Base-by-base conservation (phyloP, 1,140 invertebrate species). In the Argopecten irradians region DNA sequence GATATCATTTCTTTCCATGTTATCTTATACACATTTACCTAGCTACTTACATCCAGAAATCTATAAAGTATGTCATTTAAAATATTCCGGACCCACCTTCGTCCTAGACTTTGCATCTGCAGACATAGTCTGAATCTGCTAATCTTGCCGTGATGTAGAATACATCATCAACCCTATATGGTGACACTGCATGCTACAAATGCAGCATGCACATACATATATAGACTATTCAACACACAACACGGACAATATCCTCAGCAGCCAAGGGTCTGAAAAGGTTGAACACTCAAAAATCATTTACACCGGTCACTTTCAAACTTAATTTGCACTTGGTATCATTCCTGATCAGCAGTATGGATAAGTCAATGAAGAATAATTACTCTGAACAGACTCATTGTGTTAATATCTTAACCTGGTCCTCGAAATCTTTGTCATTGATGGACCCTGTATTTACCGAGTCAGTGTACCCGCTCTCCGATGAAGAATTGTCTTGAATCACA, bases 401-500 rank as follows among this genome's bases (percentile, higher is more conserved):
- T n/a, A 71, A 71, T 28, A 71, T 71, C 28, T 71, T 71, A 8
- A 71, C 55, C 28, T 71, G 55, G 28, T 71, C 55, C 55, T 71
- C 55, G 28, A 71, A 71, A 71, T 71, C 55, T 22, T 71, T n/a
- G n/a, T 71, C 28, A n/a, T 71, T n/a, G n/a, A 71, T 71, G n/a
- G 55, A 71, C 55, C 55, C 55, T 71, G 55, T 71, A 71, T 71
- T 71, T n/a, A 71, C 55, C 22, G 55, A 71, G 13, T 71, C 55
- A 28, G 55, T 71, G 55, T 71, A 71, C n/a, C 55, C 55, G 28
- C 55, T 71, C n/a, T 71, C 55, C 22, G 55, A 71, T 71, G 55
- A 71, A n/a, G 55, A 71, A 71, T 71, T 71, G 55, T 71, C 55
- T 71, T 71, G 55, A 71, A n/a, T n/a, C 55, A 71, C 55, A 71